A percentile compares a stretch with the other conserved stretches of the same genome.
These are phyloP conservation scores for Diorhabda carinulata DNA, from an alignment of 1,140 invertebrate genomes.

Conservation along the genomic window DNA sequence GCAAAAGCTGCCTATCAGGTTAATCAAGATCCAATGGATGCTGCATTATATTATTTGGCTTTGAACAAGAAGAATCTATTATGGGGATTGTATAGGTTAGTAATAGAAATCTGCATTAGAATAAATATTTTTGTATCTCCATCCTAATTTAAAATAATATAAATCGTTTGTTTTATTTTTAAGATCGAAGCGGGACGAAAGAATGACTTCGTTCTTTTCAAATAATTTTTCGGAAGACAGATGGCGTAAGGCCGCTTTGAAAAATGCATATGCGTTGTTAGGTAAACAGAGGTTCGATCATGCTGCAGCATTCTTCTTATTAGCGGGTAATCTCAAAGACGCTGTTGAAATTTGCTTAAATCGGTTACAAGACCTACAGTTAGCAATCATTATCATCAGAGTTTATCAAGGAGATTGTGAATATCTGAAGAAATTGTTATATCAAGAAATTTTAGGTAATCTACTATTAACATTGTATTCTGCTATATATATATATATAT, in stretches of 20 bases:
- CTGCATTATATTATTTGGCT: constrained; percentile 94
- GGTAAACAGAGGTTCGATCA: constrained; percentile 94
- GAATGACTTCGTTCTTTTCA: constrained; percentile 92
- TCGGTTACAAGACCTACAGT: constrained; percentile 91
- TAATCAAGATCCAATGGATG: constrained; percentile 93
- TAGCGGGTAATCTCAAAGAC: constrained; percentile 90
- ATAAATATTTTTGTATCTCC: not conserved
- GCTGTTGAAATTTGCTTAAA: constrained; percentile 84
- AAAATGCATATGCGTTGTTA: constrained; percentile 94
- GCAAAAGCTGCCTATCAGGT: constrained; percentile 87
- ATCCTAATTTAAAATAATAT: not conserved
- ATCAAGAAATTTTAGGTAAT: constrained; percentile 64
- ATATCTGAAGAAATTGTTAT: constrained; percentile 71
- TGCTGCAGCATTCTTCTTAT: constrained; percentile 91
- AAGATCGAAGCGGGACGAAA: constrained; percentile 78
- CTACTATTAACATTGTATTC: not conserved
- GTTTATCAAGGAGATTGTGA: constrained; percentile 84
- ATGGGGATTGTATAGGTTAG: constrained; percentile 81
- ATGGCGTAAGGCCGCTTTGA: constrained; percentile 94
- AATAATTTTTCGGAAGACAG: constrained; percentile 92
- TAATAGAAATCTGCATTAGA: not conserved
- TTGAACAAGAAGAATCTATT: constrained; percentile 98
- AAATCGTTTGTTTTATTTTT: constrained; percentile 9
- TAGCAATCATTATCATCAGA: constrained; percentile 90
- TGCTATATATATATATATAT: not conserved